A percentile compares a stretch with the other conserved stretches of the same genome.
These are phyloP conservation scores for Heliopora coerulea DNA, from an alignment of 92 coral and sea anemone genomes.

Conservation along the genomic window DNA sequence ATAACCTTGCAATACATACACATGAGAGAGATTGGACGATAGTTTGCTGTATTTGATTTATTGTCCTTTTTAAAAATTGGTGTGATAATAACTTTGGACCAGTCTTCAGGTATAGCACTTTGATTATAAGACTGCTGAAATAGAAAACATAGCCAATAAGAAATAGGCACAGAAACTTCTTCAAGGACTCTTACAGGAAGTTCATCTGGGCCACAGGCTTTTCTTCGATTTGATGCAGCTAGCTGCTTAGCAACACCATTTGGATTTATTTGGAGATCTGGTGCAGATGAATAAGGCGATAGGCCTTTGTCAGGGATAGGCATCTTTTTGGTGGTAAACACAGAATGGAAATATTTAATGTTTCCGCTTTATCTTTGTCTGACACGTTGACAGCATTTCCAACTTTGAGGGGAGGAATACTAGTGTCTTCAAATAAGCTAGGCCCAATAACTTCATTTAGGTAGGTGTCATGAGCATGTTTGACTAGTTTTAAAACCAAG, in stretches of 20 bases:
- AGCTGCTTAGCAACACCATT: conserved; percentile 11
- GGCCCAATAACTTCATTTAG: conserved; percentile 42
- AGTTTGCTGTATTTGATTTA: conserved; percentile 51
- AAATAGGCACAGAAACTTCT: conserved; percentile 1
- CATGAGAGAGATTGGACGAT: conserved; percentile 52
- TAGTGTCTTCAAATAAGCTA: conserved; percentile 36
- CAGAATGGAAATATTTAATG: conserved; percentile 32
- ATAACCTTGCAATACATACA: conserved; percentile 52
- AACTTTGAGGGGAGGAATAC: conserved; percentile 44
- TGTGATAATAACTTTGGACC: conserved; percentile 51
- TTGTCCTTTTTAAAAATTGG: conserved; percentile 42
- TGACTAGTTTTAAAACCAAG: conserved; percentile 44
- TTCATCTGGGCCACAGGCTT: conserved; percentile 27
- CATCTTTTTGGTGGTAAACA: conserved; percentile 23
- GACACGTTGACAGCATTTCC: conserved; percentile 1
- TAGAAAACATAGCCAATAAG: conserved; percentile 39
- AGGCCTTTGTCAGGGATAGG: conserved; percentile 27
- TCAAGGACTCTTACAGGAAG: conserved; percentile 2
- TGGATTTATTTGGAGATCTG: conserved; percentile 15
- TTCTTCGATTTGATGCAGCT: neutral
- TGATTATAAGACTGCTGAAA: conserved; percentile 44
- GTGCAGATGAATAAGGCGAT: neutral
- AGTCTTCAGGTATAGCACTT: conserved; percentile 24
- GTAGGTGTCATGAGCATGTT: conserved; percentile 45
- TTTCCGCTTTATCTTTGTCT: conserved; percentile 49